These are phyloP conservation scores for Steinernema khuongi DNA, from an alignment of 1,140 invertebrate species.

Conservation along the genomic window DNA sequence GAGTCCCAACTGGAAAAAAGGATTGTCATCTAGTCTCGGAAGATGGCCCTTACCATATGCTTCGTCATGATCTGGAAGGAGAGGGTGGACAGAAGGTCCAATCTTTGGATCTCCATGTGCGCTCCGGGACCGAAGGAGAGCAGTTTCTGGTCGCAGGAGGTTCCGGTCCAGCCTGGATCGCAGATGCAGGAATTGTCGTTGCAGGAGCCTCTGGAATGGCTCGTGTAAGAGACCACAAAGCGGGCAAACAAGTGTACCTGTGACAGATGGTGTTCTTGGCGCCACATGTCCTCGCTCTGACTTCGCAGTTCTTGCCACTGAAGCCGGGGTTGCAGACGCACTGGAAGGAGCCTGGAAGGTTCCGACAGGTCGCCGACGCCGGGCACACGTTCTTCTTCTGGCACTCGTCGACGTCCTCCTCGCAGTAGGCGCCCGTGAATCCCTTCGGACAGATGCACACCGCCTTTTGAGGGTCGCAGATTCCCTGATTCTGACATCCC, in stretches of 20 bases:
- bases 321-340: background rate
- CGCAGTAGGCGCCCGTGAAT: background rate
- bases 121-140: background rate
- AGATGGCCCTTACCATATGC: background rate
- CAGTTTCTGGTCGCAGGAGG: background rate
- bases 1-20: background rate
- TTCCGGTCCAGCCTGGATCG: background rate
- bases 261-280: background rate
- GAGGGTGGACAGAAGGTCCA: background rate
- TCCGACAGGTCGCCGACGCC: background rate
- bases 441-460: background rate
- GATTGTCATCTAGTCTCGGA: background rate
- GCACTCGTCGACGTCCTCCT: background rate
- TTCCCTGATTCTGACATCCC: background rate
- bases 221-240: no score
- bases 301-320: background rate
- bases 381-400: background rate
- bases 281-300: background rate
- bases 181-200: background rate
- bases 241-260: no score
- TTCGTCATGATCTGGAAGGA: background rate
- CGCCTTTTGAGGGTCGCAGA: background rate
- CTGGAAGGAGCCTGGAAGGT: background rate
- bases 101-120: background rate
- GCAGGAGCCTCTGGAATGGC: conserved; percentile 6